Evolutionary conservation across 2,888 invertebrate species (phyloP), one percentile per base, ranked within the genome.

Genomic region (Erebia ligea): DNA sequence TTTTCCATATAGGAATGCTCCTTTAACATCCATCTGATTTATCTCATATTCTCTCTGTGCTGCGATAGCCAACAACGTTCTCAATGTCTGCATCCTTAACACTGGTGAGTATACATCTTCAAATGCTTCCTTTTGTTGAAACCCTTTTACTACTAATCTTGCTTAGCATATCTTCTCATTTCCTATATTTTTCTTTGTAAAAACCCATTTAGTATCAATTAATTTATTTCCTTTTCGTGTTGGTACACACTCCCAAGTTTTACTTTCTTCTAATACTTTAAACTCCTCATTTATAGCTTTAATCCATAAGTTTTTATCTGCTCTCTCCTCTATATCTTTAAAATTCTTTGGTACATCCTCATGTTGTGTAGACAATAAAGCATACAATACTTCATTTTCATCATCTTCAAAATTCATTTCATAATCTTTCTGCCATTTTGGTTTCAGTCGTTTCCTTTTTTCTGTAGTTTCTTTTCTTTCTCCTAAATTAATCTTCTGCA

Each of bases 91-190:
- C 8, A 69, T 52, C 13, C 54, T 64, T 64, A 57, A 63, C 17
- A 69, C 64, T 42, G 69, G 69, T 58, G 64, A 45, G 62, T 69
- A 64, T 19, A 58, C 19, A 58, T 69, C 64, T 50, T 50, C 50
- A 63, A 56, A 58, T 13, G 17, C 15, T 64, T 54, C 62, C 3
- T 69, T 45, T 58, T 69, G 64, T 58, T 69, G 42, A 21, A 69
- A 69, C 9, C 69, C 69, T 69, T 54, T 69, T 10, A 57, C 69
- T 13, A 69, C 69, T 50, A 69, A 40, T 45, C 69, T 69, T 54
- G 73, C 73, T 40, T 73, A 63, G 40, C 64, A 68, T 21, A 34
- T 66, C n/a, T 50, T 50, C 13, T 50, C n/a, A 13, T 50, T n/a
- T 17, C 67, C 66, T 56, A 62, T 52, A 48, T 68, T 54, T 52